Evolutionary conservation across 2,797 vertebrate species (phyloP), one percentile per base, ranked within the genome.

Genomic region (Urophycis tenuis): DNA sequence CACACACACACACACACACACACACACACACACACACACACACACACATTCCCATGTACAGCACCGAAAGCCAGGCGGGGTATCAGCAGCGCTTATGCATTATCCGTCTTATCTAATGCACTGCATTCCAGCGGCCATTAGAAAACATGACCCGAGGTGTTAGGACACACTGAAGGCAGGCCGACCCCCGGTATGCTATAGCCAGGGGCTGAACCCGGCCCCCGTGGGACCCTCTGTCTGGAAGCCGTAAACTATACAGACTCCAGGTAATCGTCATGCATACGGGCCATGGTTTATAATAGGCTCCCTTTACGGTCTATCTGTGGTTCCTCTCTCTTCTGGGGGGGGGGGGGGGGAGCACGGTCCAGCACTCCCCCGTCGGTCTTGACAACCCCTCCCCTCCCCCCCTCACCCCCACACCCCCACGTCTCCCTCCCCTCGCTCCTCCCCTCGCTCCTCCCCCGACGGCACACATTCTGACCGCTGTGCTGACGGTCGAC

Each of bases 1-100:
- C 78, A 75, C 80, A 82, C 81, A 85, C 75, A 85, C 79, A 45
- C 10, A 75, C 79, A 81, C 79, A 79, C 81, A 83, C 82, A 83
- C 79, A 81, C 78, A 82, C 78, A 75, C 67, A 78, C 70, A 83
- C 77, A 73, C 80, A 22, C 45, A 53, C 45, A 22, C 3, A 5
- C 12, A 53, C 19, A 53, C 19, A 39, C 7, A 12, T 39, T 39
- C 36, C 36, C 36, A 39, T 39, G 22, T 22, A 53, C 53, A 60
- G 53, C n/a, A 60, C 53, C 53, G 9, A 25, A 60, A 25, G 53
- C 53, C 53, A 8, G 45, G 12, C 45, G 1, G 45, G 10, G 53
- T 60, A 25, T 60, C 53, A 60, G n/a, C 53, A 60, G 53, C 10
- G 53, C 53, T 60, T 19, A 11, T n/a, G 53, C 53, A n/a, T 9